Evolutionary conservation across 2,888 invertebrate genomes (phyloP), one percentile per base, ranked within the genome.

Genomic region (Thera obeliscata): DNA sequence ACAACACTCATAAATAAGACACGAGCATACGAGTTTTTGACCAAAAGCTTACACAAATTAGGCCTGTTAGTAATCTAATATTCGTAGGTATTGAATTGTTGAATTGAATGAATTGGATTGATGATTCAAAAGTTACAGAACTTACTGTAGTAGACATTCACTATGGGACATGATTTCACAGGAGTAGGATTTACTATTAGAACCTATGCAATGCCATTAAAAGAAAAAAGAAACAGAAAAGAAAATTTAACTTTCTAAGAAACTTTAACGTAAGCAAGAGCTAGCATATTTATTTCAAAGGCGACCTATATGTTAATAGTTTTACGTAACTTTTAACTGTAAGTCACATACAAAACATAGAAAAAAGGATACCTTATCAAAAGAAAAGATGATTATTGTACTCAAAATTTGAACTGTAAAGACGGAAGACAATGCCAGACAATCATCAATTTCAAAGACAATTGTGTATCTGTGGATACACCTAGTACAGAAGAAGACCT

Each of bases 401-500:
- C 12, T 41, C 33, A 38, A 50, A 9, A 33, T 52, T 43, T 58
- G 36, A 56, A 66, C 57, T 7, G 9, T 12, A 52, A 12, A 55
- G 36, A 12, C 33, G 7, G 36, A 48, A 57, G 56, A 9, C 3
- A 33, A 33, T 43, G 35, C 22, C 60, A 41, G 35, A 41, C 38
- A 56, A 56, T 22, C 36, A 68, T 41, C 36, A 61, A 55, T 57
- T 57, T 57, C 8, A 57, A 36, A 56, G 43, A 12, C 22, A 43
- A 8, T 56, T 46, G 48, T 54, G 11, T 55, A 56, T 64, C 38
- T 55, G 67, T 49, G 7, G 49, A 22, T 56, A 48, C 22, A 56
- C 5, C 61, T 41, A 65, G 59, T 22, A 67, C 2, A 41, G 41
- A 70, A 61, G 58, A 50, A 67, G 61, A 77, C 79, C 81, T 81